These are phyloP conservation scores for Drosophila sturtevanti DNA, from an alignment of 1,140 invertebrate genomes.

Conservation along the genomic window DNA sequence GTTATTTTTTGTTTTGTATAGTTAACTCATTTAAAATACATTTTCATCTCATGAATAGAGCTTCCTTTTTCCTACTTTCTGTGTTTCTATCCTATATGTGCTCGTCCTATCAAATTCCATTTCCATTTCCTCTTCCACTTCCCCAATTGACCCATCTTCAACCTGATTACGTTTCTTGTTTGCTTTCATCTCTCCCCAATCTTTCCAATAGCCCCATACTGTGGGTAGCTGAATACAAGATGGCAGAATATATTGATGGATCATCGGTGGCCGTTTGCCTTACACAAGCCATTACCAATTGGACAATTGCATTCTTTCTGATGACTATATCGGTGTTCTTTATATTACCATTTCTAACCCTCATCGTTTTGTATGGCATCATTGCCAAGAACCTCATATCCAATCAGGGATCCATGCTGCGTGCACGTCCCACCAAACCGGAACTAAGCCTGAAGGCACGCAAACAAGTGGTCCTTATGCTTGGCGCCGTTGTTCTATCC, in stretches of 20 bases:
- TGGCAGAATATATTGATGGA: slow-evolving; percentile 88
- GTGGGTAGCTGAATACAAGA: slow-evolving; percentile 88
- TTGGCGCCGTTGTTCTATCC: slow-evolving; percentile 93
- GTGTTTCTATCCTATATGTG: slow-evolving; percentile 1
- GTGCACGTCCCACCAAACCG: slow-evolving; percentile 83
- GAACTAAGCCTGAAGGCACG: slow-evolving; percentile 85
- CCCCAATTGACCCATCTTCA: slow-evolving; percentile 30
- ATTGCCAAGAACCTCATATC: slow-evolving; percentile 93
- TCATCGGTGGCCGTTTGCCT: slow-evolving; percentile 88
- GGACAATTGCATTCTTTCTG: slow-evolving; percentile 91
- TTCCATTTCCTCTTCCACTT: slow-evolving; percentile 36
- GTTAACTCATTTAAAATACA: neutral
- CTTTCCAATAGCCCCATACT: slow-evolving; percentile 88
- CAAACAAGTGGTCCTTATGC: slow-evolving; percentile 93
- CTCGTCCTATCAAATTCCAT: slow-evolving; percentile 18
- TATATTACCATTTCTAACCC: slow-evolving; percentile 90
- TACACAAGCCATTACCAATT: slow-evolving; percentile 88
- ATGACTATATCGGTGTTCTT: slow-evolving; percentile 92
- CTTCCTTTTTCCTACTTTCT: slow-evolving; percentile 9
- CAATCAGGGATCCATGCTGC: slow-evolving; percentile 87
- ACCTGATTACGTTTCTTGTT: slow-evolving; percentile 65
- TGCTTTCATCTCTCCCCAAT: slow-evolving; percentile 35
- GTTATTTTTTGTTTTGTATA: slow-evolving; percentile 9
- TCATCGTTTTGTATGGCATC: slow-evolving; percentile 91
- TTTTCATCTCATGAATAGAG: slow-evolving; percentile 4